Base-by-base conservation (phyloP, 1,140 invertebrate species). In the Lucilia sericata region DNA sequence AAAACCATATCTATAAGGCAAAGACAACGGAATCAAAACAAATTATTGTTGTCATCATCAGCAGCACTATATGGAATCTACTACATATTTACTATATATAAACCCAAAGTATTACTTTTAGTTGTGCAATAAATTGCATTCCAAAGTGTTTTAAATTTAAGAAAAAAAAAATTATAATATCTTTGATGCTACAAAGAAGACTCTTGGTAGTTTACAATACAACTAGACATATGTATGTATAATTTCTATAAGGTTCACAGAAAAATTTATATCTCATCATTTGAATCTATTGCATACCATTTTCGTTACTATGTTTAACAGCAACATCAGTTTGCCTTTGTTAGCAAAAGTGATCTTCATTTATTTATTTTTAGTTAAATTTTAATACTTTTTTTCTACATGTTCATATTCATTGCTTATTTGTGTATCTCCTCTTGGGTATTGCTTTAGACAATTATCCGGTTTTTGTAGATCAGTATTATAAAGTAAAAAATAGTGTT, bases 341-440 rank as follows among this genome's bases (percentile, higher is more conserved):
- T 78, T 78, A n/a, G 75, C 75, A 42, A 7, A 78, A 78, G 75
- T 78, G 75, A 78, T 78, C 75, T 78, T 78, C 75, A 78, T 78
- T 78, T 47, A 78, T 78, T 42, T 42, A 60, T n/a, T 42, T 60
- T 55, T 76, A 17, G 34, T 76, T 76, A 34, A 10, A 36, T 76
- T 75, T 21, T 75, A 34, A 30, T 30, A 42, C 10, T 42, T 42
- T 42, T 42, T 42, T 1, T 42, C 5, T 36, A 34, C 75, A 78
- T 42, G 42, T 78, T 17, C 42, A n/a, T 47, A 3, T 75, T 75
- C 10, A 60, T 60, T 60, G 55, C n/a, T n/a, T 47, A 17, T 78
- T 78, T 78, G 13, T 42, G 17, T 78, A 3, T 42, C 34, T 74
- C 13, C 25, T 30, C 25, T 30, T 76, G 10, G 30, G 30, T 36